Evolutionary conservation across 2,113 vertebrate genomes (phyloP).

Genomic region (Lasiurus borealis): DNA sequence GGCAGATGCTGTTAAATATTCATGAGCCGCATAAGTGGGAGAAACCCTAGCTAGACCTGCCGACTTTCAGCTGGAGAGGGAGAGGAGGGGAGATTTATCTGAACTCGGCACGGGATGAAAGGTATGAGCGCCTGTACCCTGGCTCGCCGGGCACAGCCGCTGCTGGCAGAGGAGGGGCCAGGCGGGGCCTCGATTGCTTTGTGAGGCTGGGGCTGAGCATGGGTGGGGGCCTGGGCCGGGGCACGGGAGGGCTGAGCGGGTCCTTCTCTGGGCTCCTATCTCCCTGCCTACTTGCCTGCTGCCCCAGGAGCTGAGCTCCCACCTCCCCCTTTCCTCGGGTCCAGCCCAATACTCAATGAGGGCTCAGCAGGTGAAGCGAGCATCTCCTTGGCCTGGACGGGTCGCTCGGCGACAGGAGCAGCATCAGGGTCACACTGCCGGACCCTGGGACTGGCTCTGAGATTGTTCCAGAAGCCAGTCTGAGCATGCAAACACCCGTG

Average conservation of each 20-base stretch:
- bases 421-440: background rate
- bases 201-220: conserved; percentile 23
- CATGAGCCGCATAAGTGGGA: conserved; percentile 94
- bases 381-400: background rate
- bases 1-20: conserved; percentile 99
- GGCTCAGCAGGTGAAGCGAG: fast-evolving
- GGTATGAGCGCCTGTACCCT: background rate
- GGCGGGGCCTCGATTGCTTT: background rate
- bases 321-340: background rate
- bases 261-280: background rate
- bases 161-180: background rate
- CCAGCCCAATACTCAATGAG: fast-evolving
- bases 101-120: conserved; percentile 72
- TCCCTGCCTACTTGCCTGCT: background rate
- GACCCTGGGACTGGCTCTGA: background rate
- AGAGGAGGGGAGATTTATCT: conserved; percentile 79
- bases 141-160: background rate
- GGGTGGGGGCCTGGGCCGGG: background rate
- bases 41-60: conserved; percentile 89
- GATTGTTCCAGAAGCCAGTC: background rate
- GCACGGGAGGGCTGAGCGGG: no score
- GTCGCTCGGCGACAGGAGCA: background rate
- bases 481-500: background rate
- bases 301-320: background rate
- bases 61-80: conserved; percentile 87